Conservation (phyloP, 1,140 invertebrate genomes). For the Rhagoletis zephyria region DNA sequence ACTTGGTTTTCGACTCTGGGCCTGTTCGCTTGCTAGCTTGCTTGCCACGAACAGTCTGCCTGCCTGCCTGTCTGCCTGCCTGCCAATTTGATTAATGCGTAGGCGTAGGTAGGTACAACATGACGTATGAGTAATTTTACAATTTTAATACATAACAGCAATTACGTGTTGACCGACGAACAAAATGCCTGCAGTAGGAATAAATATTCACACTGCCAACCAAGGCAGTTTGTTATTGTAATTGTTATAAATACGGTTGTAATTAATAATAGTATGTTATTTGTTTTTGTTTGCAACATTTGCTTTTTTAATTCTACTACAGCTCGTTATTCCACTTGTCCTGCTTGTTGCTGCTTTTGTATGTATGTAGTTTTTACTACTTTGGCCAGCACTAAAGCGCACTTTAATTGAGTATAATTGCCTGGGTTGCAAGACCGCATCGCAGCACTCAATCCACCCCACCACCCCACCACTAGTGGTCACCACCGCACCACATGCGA, state of each 20-base stretch:
- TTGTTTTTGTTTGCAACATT: background rate
- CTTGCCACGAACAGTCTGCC: too few species aligned
- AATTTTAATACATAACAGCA: conserved; percentile 32
- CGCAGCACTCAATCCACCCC: background rate
- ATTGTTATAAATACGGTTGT: background rate
- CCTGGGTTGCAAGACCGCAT: background rate
- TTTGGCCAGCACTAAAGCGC: background rate
- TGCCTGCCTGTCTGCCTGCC: background rate
- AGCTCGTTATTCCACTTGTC: background rate
- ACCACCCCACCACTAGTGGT: too few species aligned
- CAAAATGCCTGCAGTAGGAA: background rate
- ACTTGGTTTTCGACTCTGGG: background rate
- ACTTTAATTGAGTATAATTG: conserved; percentile 46
- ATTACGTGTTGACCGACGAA: conserved; percentile 22
- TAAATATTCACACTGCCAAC: background rate
- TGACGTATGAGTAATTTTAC: conserved; percentile 52
- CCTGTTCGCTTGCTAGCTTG: background rate
- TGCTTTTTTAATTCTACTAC: background rate
- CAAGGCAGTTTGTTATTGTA: conserved; percentile 20
- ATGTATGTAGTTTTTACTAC: background rate
- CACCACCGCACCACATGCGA: too few species aligned
- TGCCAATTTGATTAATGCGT: conserved; percentile 38
- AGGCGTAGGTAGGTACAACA: conserved; percentile 7
- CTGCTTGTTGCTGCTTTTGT: background rate
- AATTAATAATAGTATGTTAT: too few species aligned